A percentile compares a stretch with the other conserved stretches of the same genome.
phyloP scores from a whole-genome alignment of 2,113 vertebrate genomes.

The Odobenus rosmarus region DNA sequence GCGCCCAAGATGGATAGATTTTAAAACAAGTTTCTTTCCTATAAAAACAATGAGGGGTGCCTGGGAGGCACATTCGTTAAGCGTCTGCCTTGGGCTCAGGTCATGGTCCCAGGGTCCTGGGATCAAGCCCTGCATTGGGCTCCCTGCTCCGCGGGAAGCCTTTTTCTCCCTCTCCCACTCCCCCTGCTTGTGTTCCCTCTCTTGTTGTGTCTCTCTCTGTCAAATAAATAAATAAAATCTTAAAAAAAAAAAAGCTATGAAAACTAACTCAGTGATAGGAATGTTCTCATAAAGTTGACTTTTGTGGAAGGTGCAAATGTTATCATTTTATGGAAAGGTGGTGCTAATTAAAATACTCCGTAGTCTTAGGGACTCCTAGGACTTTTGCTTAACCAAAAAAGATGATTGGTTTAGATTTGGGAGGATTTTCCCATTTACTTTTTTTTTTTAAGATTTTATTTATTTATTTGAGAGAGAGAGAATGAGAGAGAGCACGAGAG shows the following conservation, averaged over 20 bases:
- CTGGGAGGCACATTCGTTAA: too few species aligned
- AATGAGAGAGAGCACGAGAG: too few species aligned
- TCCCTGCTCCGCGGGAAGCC: too few species aligned
- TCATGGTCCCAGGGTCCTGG: too few species aligned
- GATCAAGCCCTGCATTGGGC: too few species aligned
- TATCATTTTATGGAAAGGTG: background rate
- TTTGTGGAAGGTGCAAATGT: background rate
- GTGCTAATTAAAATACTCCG: background rate
- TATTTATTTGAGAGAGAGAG: too few species aligned
- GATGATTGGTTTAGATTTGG: background rate
- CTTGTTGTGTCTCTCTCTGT: too few species aligned
- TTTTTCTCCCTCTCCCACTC: too few species aligned
- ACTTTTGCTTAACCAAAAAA: constrained; percentile 14
- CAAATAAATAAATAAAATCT: too few species aligned
- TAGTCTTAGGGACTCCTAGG: background rate
- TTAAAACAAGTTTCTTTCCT: constrained; percentile 25
- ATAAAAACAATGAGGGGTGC: background rate
- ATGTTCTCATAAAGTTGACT: constrained; percentile 26
- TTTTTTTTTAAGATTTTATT: too few species aligned
- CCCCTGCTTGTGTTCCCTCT: too few species aligned
- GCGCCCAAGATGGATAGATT: background rate
- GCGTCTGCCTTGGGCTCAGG: too few species aligned
- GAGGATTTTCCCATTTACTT: background rate
- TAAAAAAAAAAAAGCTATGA: background rate
- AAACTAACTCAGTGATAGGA: background rate